phyloP scores from a whole-genome alignment of 2,797 vertebrate genomes.

The Amblyraja radiata region DNA sequence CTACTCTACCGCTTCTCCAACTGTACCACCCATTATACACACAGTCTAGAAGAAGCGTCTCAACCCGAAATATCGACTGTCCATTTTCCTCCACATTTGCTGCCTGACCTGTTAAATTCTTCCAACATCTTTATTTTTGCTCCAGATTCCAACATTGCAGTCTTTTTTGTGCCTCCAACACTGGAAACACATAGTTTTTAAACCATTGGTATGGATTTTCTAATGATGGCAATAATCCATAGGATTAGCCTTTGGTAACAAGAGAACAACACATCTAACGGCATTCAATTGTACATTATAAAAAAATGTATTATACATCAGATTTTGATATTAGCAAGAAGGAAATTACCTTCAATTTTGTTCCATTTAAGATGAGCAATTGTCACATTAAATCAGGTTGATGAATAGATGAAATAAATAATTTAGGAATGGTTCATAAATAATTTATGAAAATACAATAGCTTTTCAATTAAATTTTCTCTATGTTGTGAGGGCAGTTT shows the following conservation, averaged over 20 bases:
- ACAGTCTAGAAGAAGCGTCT: too few relatives aligned
- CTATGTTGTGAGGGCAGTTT: neutral
- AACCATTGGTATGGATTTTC: neutral
- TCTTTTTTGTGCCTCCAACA: neutral
- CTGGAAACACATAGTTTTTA: neutral
- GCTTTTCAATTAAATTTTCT: slow-evolving; percentile 27
- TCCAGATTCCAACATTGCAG: too few relatives aligned
- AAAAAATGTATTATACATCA: neutral
- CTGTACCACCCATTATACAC: too few relatives aligned
- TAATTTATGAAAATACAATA: slow-evolving; percentile 18
- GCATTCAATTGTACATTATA: neutral
- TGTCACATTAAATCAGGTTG: slow-evolving; percentile 31
- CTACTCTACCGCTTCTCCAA: too few relatives aligned
- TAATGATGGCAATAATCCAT: neutral
- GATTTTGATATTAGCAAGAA: neutral
- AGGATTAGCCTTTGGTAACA: neutral
- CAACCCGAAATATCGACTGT: too few relatives aligned
- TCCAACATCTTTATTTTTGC: too few relatives aligned
- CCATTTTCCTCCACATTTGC: too few relatives aligned
- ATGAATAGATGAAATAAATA: slow-evolving; percentile 19
- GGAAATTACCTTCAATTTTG: neutral
- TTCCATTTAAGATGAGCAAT: neutral
- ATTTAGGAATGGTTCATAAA: neutral
- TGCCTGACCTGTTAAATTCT: too few relatives aligned
- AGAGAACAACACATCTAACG: neutral